Evolutionary conservation across 2,113 vertebrate species (phyloP), one percentile per base, ranked within the genome.

Genomic region (Catharus fuscescens): DNA sequence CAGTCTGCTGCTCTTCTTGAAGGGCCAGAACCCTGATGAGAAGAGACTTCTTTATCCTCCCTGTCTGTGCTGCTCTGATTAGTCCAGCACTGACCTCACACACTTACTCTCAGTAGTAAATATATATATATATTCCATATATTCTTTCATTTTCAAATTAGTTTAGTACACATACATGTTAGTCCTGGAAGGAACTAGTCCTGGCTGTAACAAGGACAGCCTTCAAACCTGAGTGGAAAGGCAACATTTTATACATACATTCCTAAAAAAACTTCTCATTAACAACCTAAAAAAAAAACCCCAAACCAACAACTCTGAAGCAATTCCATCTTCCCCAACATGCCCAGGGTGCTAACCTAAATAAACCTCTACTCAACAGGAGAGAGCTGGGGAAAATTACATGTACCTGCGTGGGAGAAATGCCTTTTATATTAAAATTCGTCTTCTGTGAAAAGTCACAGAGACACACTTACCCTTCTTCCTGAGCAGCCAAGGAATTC

Each of bases 401-500:
- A 66, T 32, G 31, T 80, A 90, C 59, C 84, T 86, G 69, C 2
- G 28, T 67, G 61, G 66, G 83, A 92, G 76, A 62, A 86, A 92
- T 53, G 40, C 16, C 57, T 94, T 91, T 82, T 60, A 54, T 65
- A 42, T 77, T 86, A 86, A 90, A 82, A 93, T 80, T 62, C 5
- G 8, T 78, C 66, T 82, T 74, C 77, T 93, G 64, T 48, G 86
- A 24, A 48, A 96, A 96, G 66, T 72, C 60, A 88, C 32, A 61
- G 48, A 90, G 53, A 93, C 56, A 81, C 44, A 98, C 99, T 98
- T 97, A 99, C 99, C 99, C 99, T 97, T 99, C 99, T 90, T 99
- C 99, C 96, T 99, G 99, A 53, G 98, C 98, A 14, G 99, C 99
- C 62, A 99, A 97, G 31, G 99, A 99, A 88, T 98, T 99, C 98